Percentiles rank a stretch among this genome's conserved stretches.
Conservation (phyloP, 2,888 invertebrate species). For the Habrosyne pyritoides region DNA sequence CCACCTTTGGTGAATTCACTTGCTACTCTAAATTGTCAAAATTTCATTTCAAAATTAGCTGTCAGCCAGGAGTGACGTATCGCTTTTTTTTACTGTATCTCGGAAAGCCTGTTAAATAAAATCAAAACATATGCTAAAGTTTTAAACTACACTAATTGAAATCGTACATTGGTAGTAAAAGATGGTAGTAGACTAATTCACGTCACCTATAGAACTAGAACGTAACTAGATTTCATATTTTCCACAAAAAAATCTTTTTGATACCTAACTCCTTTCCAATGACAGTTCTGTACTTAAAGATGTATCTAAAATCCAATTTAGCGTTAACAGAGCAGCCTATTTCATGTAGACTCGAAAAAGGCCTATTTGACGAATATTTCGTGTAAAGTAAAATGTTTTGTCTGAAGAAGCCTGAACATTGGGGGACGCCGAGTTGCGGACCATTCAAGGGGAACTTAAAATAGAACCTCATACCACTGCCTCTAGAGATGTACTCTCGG, state of each 20-base stretch:
- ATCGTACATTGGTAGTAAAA: no score
- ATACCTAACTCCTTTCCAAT: background rate
- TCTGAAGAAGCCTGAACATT: background rate
- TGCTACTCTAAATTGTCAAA: no score
- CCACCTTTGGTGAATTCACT: no score
- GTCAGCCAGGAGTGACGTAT: no score
- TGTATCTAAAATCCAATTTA: background rate
- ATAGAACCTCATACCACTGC: conserved; percentile 58
- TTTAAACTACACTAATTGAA: no score
- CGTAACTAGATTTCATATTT: no score
- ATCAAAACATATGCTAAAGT: no score
- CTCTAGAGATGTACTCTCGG: conserved; percentile 28
- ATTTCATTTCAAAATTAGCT: no score
- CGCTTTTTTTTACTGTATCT: background rate
- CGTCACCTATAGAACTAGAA: no score
- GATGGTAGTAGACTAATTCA: no score
- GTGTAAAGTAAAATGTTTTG: conserved; percentile 15
- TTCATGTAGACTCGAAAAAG: background rate
- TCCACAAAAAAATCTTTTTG: background rate
- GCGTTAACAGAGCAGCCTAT: background rate
- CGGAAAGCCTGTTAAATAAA: no score
- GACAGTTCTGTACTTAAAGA: background rate
- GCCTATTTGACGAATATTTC: conserved; percentile 13
- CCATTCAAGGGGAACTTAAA: conserved; percentile 40
- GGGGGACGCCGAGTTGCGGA: conserved; percentile 13